Evolutionary conservation across 2,888 invertebrate genomes (phyloP).

Genomic region (Ophonus ardosiacus): DNA sequence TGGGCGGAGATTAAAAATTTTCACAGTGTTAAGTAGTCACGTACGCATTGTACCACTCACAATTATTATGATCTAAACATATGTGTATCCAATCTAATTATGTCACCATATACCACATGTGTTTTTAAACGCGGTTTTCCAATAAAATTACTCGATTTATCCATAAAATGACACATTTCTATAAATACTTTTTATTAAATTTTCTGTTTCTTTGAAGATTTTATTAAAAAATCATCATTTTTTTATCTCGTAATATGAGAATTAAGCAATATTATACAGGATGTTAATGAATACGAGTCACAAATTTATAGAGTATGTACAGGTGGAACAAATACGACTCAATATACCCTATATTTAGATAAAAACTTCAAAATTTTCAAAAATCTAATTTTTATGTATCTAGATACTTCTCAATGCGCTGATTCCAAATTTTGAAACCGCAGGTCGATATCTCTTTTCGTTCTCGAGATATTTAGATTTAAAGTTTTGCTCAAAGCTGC

Average conservation of each 20-base stretch:
- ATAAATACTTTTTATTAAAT: not conserved
- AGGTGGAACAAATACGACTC: too few relatives aligned
- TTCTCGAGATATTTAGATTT: too few relatives aligned
- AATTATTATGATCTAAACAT: slow-evolving; percentile 54
- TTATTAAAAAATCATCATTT: not conserved
- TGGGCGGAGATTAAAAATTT: slow-evolving; percentile 49
- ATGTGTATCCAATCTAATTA: slow-evolving; percentile 50
- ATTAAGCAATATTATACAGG: not conserved
- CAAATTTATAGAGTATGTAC: too few relatives aligned
- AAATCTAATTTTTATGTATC: too few relatives aligned
- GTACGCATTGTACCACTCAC: slow-evolving; percentile 42
- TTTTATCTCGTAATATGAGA: not conserved
- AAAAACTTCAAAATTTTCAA: too few relatives aligned
- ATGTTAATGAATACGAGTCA: too few relatives aligned
- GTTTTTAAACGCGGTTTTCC: not conserved
- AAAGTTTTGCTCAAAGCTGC: too few relatives aligned
- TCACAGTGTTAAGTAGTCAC: slow-evolving; percentile 28
- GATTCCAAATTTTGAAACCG: too few relatives aligned
- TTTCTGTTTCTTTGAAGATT: not conserved
- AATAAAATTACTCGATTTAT: not conserved
- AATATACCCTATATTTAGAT: too few relatives aligned
- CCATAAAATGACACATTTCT: slow-evolving; percentile 7
- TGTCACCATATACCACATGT: slow-evolving; percentile 57
- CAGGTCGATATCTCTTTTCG: too few relatives aligned
- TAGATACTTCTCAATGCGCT: too few relatives aligned